A percentile compares a stretch with the other conserved stretches of the same genome.
phyloP scores from a whole-genome alignment of 1,140 invertebrate species.

The Aplysia californica region DNA sequence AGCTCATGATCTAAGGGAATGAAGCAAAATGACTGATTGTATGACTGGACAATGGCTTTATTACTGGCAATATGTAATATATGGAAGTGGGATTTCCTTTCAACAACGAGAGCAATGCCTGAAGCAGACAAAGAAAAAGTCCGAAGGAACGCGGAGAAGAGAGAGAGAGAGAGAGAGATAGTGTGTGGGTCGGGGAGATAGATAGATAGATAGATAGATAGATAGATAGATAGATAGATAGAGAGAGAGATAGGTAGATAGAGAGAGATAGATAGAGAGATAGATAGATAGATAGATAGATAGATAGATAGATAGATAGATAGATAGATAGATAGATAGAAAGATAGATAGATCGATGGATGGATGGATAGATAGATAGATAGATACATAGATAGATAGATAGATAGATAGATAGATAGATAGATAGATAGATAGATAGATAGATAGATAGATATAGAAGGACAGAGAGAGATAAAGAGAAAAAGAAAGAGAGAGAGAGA shows the following conservation, averaged over 20 bases:
- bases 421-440: not conserved
- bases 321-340: not conserved
- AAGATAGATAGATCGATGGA: not conserved
- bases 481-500: not conserved
- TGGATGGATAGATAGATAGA: not conserved
- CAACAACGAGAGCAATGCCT: no score
- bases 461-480: not conserved
- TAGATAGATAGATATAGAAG: not conserved
- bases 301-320: not conserved
- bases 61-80: no score
- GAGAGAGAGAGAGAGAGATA: slow-evolving; percentile 5
- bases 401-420: not conserved
- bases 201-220: not conserved
- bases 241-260: not conserved
- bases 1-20: no score
- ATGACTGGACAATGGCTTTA: no score
- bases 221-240: not conserved
- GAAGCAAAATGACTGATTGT: no score
- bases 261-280: not conserved
- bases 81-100: no score
- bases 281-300: not conserved
- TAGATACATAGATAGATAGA: not conserved
- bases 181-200: no score
- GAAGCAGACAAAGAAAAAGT: not conserved
- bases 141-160: not conserved